Percentiles rank a stretch among this genome's conserved stretches.
Conservation (phyloP, 2,888 invertebrate species). For the Nomada lathburiana region DNA sequence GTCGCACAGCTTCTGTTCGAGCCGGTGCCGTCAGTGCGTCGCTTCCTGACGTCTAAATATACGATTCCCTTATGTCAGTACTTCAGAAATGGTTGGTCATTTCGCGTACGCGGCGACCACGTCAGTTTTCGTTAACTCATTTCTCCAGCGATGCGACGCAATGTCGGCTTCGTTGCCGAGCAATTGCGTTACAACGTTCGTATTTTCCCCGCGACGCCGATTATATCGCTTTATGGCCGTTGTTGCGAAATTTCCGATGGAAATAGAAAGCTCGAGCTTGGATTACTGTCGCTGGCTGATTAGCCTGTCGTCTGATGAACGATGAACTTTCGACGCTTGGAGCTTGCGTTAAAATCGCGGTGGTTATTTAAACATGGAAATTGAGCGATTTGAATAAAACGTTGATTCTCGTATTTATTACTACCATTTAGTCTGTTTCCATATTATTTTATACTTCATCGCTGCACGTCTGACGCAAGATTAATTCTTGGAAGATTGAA, state of each 20-base stretch:
- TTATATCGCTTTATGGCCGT: not conserved
- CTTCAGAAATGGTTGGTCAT: slow-evolving; percentile 56
- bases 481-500: too few species aligned
- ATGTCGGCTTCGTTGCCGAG: slow-evolving; percentile 58
- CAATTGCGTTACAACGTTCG: slow-evolving; percentile 51
- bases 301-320: not conserved
- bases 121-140: slow-evolving; percentile 73
- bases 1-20: slow-evolving; percentile 23
- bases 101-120: slow-evolving; percentile 44
- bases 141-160: slow-evolving; percentile 45
- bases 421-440: too few species aligned
- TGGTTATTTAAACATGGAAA: not conserved
- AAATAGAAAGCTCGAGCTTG: slow-evolving; percentile 2
- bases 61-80: slow-evolving; percentile 57
- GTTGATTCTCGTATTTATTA: slow-evolving; percentile 3
- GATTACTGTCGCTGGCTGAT: slow-evolving; percentile 4
- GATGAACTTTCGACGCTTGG: not conserved
- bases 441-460: too few species aligned
- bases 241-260: slow-evolving; percentile 1
- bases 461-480: too few species aligned
- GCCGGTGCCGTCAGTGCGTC: slow-evolving; percentile 20
- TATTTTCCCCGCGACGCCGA: slow-evolving; percentile 2
- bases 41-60: slow-evolving; percentile 64
- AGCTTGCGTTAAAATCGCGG: not conserved
- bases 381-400: slow-evolving; percentile 22